Evolutionary conservation across 2,888 invertebrate genomes (phyloP), one percentile per base, ranked within the genome.

Genomic region (Lycaena phlaeas): DNA sequence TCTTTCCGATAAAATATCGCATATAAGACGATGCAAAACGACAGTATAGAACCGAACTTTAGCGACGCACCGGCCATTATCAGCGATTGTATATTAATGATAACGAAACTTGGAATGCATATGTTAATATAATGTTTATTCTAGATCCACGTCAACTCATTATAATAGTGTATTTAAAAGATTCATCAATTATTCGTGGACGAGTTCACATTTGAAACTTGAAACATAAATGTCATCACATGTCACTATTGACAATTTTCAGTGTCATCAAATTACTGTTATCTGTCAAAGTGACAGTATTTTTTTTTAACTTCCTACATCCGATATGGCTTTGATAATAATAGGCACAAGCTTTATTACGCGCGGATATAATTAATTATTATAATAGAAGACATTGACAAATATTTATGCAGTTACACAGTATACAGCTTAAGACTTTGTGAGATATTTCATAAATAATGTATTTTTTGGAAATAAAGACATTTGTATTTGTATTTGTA

Each of bases 81-180:
- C 34, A 43, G 40, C 31, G 28, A 26, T 69, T 53, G 49, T 47
- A 38, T 50, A 42, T 44, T 43, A 54, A 50, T 43, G 43, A 50
- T 51, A 44, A 46, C 52, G 45, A 50, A 58, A 64, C 41, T 44
- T 72, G 79, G 78, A 79, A 81, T 79, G 79, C 59, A 62, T 67
- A 45, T 50, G 52, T 51, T 47, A 31, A 27, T 34, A 52, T 54
- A 54, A 48, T 49, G 42, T 55, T 57, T 54, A 49, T 47, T 42
- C 36, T 53, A 51, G 46, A 53, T 57, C 59, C 64, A 75, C 75
- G 73, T 81, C 76, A 82, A 65, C 68, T 75, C 74, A 73, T 74
- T 58, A 58, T 73, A 59, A 53, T 51, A 51, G 14, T 22, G 14
- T 15, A 5, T 18, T 12, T 18, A 34, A n/a, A 11, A 22, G 18